Conservation (phyloP, 1,140 invertebrate species). For the Spodoptera litura region DNA sequence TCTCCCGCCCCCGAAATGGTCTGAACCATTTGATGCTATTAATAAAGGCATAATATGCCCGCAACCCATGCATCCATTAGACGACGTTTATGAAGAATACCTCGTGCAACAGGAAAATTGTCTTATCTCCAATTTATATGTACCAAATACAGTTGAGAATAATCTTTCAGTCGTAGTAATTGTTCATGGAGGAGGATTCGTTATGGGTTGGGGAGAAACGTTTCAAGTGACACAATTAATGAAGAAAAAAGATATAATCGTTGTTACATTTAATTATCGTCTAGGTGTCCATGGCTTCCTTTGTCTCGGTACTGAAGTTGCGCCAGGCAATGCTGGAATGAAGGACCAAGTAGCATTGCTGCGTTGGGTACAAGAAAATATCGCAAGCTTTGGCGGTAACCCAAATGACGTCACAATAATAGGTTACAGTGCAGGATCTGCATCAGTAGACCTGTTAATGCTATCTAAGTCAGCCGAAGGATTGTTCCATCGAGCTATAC, state of each 20-base stretch:
- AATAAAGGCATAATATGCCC: constrained; percentile 64
- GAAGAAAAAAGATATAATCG: constrained; percentile 55
- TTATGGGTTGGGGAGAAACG: constrained; percentile 52
- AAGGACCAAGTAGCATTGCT: constrained; percentile 61
- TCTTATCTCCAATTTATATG: constrained; percentile 69
- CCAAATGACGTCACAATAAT: constrained; percentile 56
- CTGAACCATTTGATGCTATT: constrained; percentile 60
- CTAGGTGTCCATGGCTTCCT: constrained; percentile 59
- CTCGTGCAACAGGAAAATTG: constrained; percentile 66
- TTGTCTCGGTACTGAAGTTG: constrained; percentile 58
- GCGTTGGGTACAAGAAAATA: constrained; percentile 57
- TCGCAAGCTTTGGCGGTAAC: constrained; percentile 61
- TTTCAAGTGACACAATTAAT: constrained; percentile 44
- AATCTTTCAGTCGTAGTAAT: constrained; percentile 69
- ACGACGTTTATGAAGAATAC: not conserved
- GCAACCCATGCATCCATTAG: constrained; percentile 57
- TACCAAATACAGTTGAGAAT: constrained; percentile 63
- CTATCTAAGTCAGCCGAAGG: constrained; percentile 53
- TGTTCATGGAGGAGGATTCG: constrained; percentile 63
- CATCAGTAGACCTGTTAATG: constrained; percentile 53
- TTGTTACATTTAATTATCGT: constrained; percentile 60
- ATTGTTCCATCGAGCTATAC: constrained; percentile 60
- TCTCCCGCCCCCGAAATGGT: constrained; percentile 59
- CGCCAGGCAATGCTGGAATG: constrained; percentile 63
- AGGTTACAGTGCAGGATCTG: constrained; percentile 57